Base-by-base conservation (phyloP, 2,797 vertebrate species). In the Gallinago nigripennis region DNA sequence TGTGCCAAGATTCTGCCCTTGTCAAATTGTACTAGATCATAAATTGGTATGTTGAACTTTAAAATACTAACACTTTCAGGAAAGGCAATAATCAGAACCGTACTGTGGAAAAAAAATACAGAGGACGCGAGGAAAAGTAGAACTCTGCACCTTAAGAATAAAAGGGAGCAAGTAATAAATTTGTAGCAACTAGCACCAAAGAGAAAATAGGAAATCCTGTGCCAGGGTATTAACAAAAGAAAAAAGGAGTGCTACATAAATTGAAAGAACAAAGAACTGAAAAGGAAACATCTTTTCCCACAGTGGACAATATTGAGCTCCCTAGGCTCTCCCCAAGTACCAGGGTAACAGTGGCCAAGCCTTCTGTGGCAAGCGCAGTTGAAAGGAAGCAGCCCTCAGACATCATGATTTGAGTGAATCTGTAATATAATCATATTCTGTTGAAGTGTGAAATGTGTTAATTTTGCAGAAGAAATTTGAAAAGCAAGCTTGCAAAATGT, bases 261-360 rank as follows among this genome's bases (percentile, higher is more conserved):
- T 69, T 56, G 41, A 37, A 83, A 69, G 54, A 61, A 9, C 7
- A 56, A 77, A 84, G 35, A 63, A 53, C 11, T 31, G 37, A 9
- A 18, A 82, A 57, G 41, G 30, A 80, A 78, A 11, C 8, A 3
- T 16, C 2, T 90, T 85, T 56, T 63, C 4, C 14, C 16, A 4
- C 43, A 37, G n/a, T 64, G 14, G 30, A 9, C 12, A 53, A 3
- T 13, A 14, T 17, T 76, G 33, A 7, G 0, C n/a, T 60, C 35
- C 33, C 35, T 5, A 6, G 41, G 15, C 1, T 0, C 30, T 89
- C 12, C 31, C 12, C 0, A 4, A 6, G 0, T 8, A 48, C 51
- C 46, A 73, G 39, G 6, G 2, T 78, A 61, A 19, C 20, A 27
- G 45, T 58, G 45, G 27, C 35, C 5, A 45, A 27, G 10, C 7